These are phyloP conservation scores for Gymnocypris eckloni DNA, from an alignment of 2,797 vertebrate species.

Conservation along the genomic window DNA sequence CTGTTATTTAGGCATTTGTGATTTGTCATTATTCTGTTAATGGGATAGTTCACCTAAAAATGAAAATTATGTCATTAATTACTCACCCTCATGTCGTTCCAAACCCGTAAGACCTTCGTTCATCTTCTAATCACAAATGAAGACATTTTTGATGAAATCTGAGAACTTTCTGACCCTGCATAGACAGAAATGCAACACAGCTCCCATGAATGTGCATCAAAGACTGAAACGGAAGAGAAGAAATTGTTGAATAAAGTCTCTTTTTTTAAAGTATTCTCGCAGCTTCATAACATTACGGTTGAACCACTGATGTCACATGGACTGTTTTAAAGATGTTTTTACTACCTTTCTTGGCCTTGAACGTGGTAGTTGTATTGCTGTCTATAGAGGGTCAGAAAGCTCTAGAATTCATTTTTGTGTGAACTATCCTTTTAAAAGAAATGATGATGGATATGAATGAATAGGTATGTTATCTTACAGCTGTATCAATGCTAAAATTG, in stretches of 20 bases:
- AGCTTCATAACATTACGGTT: not conserved
- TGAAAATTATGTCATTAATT: not conserved
- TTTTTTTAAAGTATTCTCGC: not conserved
- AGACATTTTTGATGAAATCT: not conserved
- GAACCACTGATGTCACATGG: not conserved
- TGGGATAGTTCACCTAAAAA: not conserved
- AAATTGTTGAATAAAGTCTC: not conserved
- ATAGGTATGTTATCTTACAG: not conserved
- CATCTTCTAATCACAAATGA: not conserved
- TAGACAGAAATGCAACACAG: not conserved
- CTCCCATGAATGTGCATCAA: not conserved
- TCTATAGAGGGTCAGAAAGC: not conserved
- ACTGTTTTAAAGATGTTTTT: not conserved
- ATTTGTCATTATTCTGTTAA: conserved; percentile 1
- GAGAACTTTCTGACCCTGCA: no score
- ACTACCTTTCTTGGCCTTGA: not conserved
- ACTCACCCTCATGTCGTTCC: no score
- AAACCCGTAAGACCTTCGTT: not conserved
- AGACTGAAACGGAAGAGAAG: not conserved
- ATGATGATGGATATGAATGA: not conserved
- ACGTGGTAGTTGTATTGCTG: not conserved
- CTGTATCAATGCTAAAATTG: not conserved
- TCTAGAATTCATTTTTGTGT: no score
- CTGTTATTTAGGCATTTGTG: not conserved
- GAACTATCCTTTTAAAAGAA: not conserved